Conservation (phyloP, 2,113 vertebrate genomes). For the Pseudois nayaur region DNA sequence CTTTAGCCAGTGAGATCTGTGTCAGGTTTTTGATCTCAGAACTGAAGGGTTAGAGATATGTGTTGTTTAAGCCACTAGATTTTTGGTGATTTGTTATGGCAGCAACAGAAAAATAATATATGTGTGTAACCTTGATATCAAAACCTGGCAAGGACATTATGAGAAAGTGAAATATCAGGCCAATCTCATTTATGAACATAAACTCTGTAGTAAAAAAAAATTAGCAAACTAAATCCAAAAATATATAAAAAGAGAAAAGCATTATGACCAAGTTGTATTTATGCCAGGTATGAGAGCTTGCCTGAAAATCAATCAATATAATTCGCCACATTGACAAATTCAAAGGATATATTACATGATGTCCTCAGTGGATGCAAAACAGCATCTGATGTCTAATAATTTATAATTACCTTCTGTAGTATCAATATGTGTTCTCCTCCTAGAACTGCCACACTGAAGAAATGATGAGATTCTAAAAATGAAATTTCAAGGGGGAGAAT, state of each 20-base stretch:
- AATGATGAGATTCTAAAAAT: not conserved
- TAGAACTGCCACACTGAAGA: not conserved
- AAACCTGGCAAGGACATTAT: not conserved
- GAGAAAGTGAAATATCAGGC: not conserved
- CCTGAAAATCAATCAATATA: not conserved
- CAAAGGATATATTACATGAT: not conserved
- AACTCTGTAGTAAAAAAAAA: not conserved
- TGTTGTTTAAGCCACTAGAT: not conserved
- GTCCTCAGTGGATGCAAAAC: not conserved
- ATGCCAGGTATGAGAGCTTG: not conserved
- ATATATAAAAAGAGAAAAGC: not conserved
- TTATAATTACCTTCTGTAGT: not conserved
- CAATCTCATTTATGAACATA: not conserved
- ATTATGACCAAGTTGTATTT: not conserved
- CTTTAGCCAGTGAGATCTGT: not conserved
- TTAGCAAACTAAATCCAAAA: not conserved
- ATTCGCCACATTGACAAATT: not conserved
- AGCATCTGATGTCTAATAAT: not conserved
- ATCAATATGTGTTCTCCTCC: not conserved
- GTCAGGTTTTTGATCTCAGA: not conserved
- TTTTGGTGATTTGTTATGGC: not conserved
- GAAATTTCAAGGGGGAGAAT: not conserved
- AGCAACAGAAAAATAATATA: not conserved
- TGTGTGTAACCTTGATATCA: not conserved
- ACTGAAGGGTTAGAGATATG: not conserved